These are phyloP conservation scores for Gymnoscopelus microlampas DNA, from an alignment of 2,797 vertebrate genomes.

Conservation along the genomic window DNA sequence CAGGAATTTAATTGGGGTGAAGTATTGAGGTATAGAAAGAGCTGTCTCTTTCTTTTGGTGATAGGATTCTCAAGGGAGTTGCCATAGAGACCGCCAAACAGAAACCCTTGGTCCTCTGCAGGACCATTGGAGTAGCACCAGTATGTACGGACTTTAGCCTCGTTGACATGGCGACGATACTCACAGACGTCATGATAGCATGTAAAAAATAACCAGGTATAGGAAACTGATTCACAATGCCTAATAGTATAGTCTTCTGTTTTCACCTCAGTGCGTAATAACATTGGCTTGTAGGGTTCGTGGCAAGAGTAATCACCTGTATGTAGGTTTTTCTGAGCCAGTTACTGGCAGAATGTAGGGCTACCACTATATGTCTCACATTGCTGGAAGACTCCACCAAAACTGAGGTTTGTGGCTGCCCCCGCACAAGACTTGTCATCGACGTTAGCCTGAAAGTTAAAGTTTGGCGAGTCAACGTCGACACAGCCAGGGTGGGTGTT, in stretches of 20 bases:
- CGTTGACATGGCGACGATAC: too few relatives aligned
- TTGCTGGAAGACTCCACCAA: constrained; percentile 87
- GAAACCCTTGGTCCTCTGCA: constrained; percentile 76
- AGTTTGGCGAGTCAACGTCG: constrained; percentile 81
- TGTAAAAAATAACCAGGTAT: constrained; percentile 56
- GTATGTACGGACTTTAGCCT: constrained; percentile 57
- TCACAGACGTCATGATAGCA: too few relatives aligned
- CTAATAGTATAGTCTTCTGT: constrained; percentile 14
- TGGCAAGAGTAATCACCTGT: constrained; percentile 85
- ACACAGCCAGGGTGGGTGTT: constrained; percentile 89
- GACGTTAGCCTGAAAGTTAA: constrained; percentile 89
- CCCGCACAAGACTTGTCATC: constrained; percentile 87
- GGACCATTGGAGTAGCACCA: constrained; percentile 79
- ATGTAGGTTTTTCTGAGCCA: constrained; percentile 85
- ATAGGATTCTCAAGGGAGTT: constrained; percentile 71
- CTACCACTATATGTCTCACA: constrained; percentile 71
- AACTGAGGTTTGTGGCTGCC: constrained; percentile 85
- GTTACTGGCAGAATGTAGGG: constrained; percentile 70
- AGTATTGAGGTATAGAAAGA: constrained; percentile 84
- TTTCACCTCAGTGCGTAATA: constrained; percentile 78
- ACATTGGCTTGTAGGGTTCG: constrained; percentile 66
- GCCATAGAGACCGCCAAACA: constrained; percentile 91
- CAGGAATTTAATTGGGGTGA: constrained; percentile 76
- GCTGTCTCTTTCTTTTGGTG: constrained; percentile 78
- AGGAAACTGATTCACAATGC: constrained; percentile 2